Percentiles rank a stretch among this genome's conserved stretches.
phyloP scores from a whole-genome alignment of 2,797 vertebrate genomes.

The Chiloscyllium punctatum region DNA sequence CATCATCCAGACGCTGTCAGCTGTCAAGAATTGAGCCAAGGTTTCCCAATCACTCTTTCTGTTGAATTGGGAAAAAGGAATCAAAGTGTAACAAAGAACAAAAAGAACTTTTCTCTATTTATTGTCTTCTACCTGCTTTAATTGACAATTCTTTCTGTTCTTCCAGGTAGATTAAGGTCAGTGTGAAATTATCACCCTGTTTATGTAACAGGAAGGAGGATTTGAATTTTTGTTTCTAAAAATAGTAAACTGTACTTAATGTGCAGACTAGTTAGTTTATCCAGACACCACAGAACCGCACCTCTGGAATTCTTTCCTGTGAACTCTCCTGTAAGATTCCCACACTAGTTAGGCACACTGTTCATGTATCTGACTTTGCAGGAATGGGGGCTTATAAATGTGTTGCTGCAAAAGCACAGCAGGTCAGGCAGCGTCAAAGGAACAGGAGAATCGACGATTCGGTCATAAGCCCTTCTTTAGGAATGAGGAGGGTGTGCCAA shows the following conservation, averaged over 20 bases:
- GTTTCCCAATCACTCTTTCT: neutral
- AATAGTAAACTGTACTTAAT: neutral
- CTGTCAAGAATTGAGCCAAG: neutral
- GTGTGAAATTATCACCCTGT: neutral
- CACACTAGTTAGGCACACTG: neutral
- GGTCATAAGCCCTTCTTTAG: too few relatives aligned
- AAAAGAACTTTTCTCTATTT: neutral
- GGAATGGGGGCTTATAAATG: neutral
- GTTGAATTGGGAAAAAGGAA: neutral
- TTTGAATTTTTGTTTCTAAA: neutral
- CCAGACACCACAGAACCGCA: slow-evolving; percentile 24
- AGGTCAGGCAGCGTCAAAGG: too few relatives aligned
- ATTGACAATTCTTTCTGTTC: neutral
- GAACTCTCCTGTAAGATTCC: neutral
- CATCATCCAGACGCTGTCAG: neutral
- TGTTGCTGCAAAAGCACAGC: too few relatives aligned
- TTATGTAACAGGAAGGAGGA: neutral
- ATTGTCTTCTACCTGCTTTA: neutral
- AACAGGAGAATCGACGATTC: too few relatives aligned
- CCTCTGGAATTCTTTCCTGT: neutral
- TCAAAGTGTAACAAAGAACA: neutral
- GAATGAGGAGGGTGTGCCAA: too few relatives aligned
- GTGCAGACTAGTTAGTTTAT: slow-evolving; percentile 11
- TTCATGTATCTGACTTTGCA: neutral
- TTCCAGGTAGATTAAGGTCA: slow-evolving; percentile 6